Evolutionary conservation across 2,888 invertebrate genomes (phyloP), one percentile per base, ranked within the genome.

Genomic region (Drosophila nigricruria): DNA sequence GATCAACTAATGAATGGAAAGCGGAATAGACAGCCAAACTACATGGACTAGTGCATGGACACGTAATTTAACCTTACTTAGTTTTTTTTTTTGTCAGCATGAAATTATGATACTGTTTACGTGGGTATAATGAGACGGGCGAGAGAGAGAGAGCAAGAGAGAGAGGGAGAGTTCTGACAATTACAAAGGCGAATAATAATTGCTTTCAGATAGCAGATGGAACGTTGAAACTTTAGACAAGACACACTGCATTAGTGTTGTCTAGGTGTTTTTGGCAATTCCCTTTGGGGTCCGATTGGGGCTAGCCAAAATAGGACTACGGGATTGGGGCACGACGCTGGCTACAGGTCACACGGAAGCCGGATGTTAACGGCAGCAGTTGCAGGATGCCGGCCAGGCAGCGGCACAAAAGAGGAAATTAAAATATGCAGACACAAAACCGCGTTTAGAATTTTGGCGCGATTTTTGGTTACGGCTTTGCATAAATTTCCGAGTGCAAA

Each of bases 371-470:
- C 71, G 79, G 79, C 70, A 77, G 73, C 73, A 73, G 70, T 80
- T 65, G 60, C 80, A 78, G 79, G 74, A 79, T 73, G 68, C 69
- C 67, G 68, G 40, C 62, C 57, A 62, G 73, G 62, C 68, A 76
- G 49, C 66, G 69, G 69, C 57, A 89, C 84, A 86, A 87, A 87
- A 90, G 84, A 90, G 88, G 91, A 90, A 90, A 90, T 90, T 90
- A 90, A 90, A 90, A 90, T 90, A 90, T 90, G 87, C 89, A 79
- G 73, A 82, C 81, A 78, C 76, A 81, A 84, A 85, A 82, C 83
- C 88, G 82, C 88, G 79, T 88, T 90, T 88, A 84, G 85, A 84
- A 81, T 88, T 83, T 83, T 89, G 85, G 82, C 82, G 88, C 80
- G 81, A 79, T 81, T 89, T 85, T 82, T 77, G 81, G 79, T 80